Percentiles rank a stretch among this genome's conserved stretches.
Evolutionary conservation across 1,140 invertebrate species (phyloP).

Genomic region (Sycophila sp.): DNA sequence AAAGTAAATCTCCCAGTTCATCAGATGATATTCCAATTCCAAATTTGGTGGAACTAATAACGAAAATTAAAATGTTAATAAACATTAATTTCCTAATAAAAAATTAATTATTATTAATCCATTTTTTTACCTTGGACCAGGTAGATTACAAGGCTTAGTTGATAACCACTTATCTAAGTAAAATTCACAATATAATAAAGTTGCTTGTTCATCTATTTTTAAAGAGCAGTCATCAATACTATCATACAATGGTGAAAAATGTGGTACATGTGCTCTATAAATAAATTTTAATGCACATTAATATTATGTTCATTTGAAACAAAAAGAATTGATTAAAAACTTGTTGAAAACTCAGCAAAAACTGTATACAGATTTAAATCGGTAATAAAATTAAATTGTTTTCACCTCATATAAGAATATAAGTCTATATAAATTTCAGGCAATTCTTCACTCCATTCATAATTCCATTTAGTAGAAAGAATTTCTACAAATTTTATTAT

Average conservation of each 20-base stretch:
- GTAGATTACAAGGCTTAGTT: slow-evolving; percentile 65
- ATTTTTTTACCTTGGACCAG: slow-evolving; percentile 47
- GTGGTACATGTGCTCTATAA: slow-evolving; percentile 52
- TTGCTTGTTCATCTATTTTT: slow-evolving; percentile 69
- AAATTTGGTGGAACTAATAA: slow-evolving; percentile 48
- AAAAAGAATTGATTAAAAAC: no score
- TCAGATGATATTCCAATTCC: slow-evolving; percentile 60
- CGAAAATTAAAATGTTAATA: slow-evolving; percentile 39
- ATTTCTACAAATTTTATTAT: slow-evolving; percentile 70
- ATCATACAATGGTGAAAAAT: slow-evolving; percentile 67
- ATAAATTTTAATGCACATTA: no score
- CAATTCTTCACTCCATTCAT: slow-evolving; percentile 73
- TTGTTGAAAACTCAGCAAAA: no score
- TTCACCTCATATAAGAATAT: slow-evolving; percentile 37
- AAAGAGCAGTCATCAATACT: slow-evolving; percentile 65
- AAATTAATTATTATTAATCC: no score
- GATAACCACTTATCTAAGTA: slow-evolving; percentile 69
- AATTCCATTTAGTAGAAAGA: slow-evolving; percentile 71
- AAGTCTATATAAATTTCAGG: slow-evolving; percentile 64
- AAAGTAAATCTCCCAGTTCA: slow-evolving; percentile 61
- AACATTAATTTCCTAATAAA: background rate
- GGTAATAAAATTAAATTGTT: background rate
- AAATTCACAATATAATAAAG: slow-evolving; percentile 74
- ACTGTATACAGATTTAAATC: no score
- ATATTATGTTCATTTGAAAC: no score